Conservation (phyloP, 2,797 vertebrate species). For the Anas bernieri region DNA sequence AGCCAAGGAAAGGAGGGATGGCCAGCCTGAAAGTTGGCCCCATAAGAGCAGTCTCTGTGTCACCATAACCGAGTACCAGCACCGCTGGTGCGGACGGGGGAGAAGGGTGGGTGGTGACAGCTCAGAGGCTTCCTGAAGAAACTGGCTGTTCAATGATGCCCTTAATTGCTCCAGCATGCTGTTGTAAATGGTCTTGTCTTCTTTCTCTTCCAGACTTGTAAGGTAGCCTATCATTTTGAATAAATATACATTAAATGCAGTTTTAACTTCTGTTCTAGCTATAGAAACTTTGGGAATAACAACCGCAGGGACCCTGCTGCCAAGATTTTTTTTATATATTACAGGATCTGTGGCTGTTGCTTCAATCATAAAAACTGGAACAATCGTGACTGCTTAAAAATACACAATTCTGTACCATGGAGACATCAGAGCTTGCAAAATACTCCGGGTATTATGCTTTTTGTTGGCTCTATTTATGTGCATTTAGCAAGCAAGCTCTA, state of each 20-base stretch:
- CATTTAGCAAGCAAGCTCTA: background rate
- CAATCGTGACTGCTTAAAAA: background rate
- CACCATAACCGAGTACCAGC: background rate
- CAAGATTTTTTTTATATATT: background rate
- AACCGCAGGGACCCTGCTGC: background rate
- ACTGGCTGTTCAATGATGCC: background rate
- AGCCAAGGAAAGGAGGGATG: background rate
- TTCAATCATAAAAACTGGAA: constrained; percentile 38
- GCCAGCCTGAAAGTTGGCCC: background rate
- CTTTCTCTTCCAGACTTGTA: background rate
- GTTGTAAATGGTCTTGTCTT: background rate
- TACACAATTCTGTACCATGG: background rate
- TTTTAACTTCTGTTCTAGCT: constrained; percentile 20
- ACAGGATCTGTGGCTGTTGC: background rate
- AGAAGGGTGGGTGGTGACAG: background rate
- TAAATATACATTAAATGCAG: background rate
- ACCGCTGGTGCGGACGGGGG: background rate
- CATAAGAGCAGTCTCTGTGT: background rate
- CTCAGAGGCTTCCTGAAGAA: constrained; percentile 22
- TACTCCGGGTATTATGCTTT: background rate
- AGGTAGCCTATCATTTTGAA: constrained; percentile 8
- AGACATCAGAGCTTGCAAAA: background rate
- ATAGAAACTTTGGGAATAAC: constrained; percentile 9
- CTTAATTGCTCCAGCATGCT: constrained; percentile 43
- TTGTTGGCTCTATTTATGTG: background rate